Evolutionary conservation across 1,140 invertebrate species (phyloP), one percentile per base, ranked within the genome.

Genomic region (Asbolus verrucosus): DNA sequence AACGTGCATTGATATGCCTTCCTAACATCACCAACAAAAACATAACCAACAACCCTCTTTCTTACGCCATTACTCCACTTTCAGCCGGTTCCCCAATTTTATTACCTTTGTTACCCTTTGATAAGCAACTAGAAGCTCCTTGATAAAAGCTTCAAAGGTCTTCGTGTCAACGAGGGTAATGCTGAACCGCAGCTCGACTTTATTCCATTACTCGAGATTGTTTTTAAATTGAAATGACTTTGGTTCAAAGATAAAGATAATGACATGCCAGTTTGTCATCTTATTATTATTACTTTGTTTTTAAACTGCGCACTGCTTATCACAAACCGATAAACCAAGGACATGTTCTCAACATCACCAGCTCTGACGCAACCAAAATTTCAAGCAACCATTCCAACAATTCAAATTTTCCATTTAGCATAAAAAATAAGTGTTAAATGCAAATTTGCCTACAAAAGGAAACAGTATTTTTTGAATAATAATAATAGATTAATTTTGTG

Each of bases 161-260:
- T 39, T 21, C 19, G 18, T 63, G 61, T 63, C 61, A 63, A 63
- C 33, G 39, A 63, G 61, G 61, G 61, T 63, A 63, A 63, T 15
- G n/a, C 39, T 24, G 8, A 63, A 63, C 27, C n/a, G 33, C 19
- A 13, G 18, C 33, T 27, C 61, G 30, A 63, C 61, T 24, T 41
- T 63, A 63, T 63, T 63, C 24, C 61, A 63, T 63, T 63, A 63
- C 15, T 38, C 33, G 61, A 63, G 61, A 63, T 63, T 63, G 61
- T 63, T 63, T 63, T 63, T 63, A 63, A 63, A 63, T 63, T 63
- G 61, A 63, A 63, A 63, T 39, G 39, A 41, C 61, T 63, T 63
- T 63, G 61, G 6, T 21, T 63, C 31, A 63, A 63, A 41, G 61
- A 63, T 63, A 63, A 63, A 27, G 61, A 63, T 63, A 63, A 63